Evolutionary conservation across 1,140 invertebrate genomes (phyloP), one percentile per base, ranked within the genome.

Genomic region (Gryon sp.): DNA sequence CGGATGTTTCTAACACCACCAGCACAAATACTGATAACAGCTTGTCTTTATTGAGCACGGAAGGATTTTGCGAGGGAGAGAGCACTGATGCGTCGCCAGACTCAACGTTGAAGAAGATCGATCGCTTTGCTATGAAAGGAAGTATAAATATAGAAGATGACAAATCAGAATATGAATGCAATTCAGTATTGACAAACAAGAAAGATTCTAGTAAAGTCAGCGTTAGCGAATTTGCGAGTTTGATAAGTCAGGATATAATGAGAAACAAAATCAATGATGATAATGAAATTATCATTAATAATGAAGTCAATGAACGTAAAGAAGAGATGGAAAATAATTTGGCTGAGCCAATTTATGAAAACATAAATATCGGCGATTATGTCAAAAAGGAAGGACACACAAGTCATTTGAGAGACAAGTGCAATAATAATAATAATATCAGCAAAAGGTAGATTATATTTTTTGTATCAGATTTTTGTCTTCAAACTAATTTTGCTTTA

Each of bases 41-140:
- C 36, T 83, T 84, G 0, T 88, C 87, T 41, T 72, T 89, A 41
- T 60, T 89, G 4, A 88, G 86, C 32, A 87, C 86, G 5, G 88
- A 89, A 41, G 86, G 87, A 14, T 88, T 88, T 57, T 88, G 87
- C 70, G 87, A 88, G 53, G 87, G 87, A 18, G 87, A 89, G 30
- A 88, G 84, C 26, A 84, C 80, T 0, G 85, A 87, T 16, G 80
- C 82, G 1, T 86, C 85, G 1, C 83, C 86, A 0, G 83, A 85
- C 3, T 87, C 84, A 5, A 86, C 84, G 2, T 48, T 87, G 2
- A 88, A 84, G 32, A 89, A 87, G 24, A 84, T 85, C n/a, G 79
- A 66, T 36, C 57, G 60, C 2, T 57, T 53, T 74, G 20, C 36
- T 12, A 2, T 38, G 14, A 63, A 50, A 18, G 4, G 45, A 24